Base-by-base conservation (phyloP, 1,140 invertebrate species). In the Lethocerus indicus region DNA sequence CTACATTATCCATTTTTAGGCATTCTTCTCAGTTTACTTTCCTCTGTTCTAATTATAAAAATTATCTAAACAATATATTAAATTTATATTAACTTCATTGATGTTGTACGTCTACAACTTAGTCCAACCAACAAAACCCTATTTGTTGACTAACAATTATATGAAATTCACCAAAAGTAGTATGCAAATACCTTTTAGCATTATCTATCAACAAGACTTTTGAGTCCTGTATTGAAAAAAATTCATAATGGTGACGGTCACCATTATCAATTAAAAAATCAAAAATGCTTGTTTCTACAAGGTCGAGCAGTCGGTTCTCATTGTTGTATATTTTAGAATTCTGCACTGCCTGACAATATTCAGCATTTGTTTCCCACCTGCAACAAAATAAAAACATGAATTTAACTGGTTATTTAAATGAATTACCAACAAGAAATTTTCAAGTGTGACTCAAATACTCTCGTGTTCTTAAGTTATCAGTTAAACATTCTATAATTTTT, bases 221-320 rank as follows among this genome's bases (percentile, higher is more conserved):
- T 54, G 81, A 75, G 60, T 81, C 75, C 13, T 67, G 61, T 35
- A 67, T 61, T 57, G 67, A 62, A 50, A 69, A 58, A 43, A 87
- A 74, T 67, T 95, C 89, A 61, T 88, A 93, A 63, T 87, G 83
- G 70, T 96, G 90, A 16, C 91, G 70, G 67, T 96, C 91, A 1
- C 89, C 91, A 69, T 96, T 96, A 63, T 89, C 87, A 62, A 93
- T 82, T 1, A 96, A 67, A 66, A 90, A 96, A 67, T 96, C 91
- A 63, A 95, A 91, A 53, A 94, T 78, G 1, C 86, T 70, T 14
- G 79, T 76, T 65, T 94, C 90, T 47, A 94, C 73, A 32, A 95
- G 69, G 66, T 95, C 88, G 42, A 92, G 67, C 24, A 95, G 64
- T 39, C 80, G 69, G 18, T 57, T 52, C 35, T 67, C 36, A 65